phyloP scores from a whole-genome alignment of 1,140 invertebrate species.

The Stegodyphus mimosarum region DNA sequence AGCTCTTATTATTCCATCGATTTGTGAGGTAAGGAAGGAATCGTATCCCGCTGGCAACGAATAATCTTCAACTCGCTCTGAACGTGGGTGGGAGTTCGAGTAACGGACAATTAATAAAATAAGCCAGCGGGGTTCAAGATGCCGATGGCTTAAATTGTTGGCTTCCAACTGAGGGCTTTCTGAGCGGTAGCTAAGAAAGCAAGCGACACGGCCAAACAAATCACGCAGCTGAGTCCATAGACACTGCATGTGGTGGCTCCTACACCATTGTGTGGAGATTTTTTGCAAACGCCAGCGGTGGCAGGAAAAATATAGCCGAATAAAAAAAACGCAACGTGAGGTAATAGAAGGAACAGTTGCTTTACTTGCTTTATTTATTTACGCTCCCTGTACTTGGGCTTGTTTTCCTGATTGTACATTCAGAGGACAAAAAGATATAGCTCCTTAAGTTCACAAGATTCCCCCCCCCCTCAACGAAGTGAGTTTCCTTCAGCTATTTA shows the following conservation, averaged over 20 bases:
- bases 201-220: slow-evolving; percentile 43
- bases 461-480: too few species aligned
- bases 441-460: neutral
- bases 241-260: slow-evolving; percentile 17
- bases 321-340: slow-evolving; percentile 39
- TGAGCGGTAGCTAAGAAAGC: slow-evolving; percentile 26
- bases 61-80: slow-evolving; percentile 25
- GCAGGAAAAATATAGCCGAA: slow-evolving; percentile 30
- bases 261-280: slow-evolving; percentile 45
- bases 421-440: neutral
- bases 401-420: slow-evolving; percentile 48
- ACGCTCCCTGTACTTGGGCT: slow-evolving; percentile 14
- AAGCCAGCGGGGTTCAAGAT: slow-evolving; percentile 46
- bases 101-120: slow-evolving; percentile 54
- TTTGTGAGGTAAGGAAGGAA: slow-evolving; percentile 7
- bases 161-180: slow-evolving; percentile 25
- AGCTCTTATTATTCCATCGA: slow-evolving; percentile 42
- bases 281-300: neutral
- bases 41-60: slow-evolving; percentile 43
- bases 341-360: slow-evolving; percentile 41
- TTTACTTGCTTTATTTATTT: slow-evolving; percentile 46
- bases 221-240: slow-evolving; percentile 22
- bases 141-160: slow-evolving; percentile 50
- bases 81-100: slow-evolving; percentile 41
- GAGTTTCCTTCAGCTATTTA: too few species aligned